A percentile compares a stretch with the other conserved stretches of the same genome.
These are phyloP conservation scores for Lucilia sericata DNA, from an alignment of 1,140 invertebrate genomes.

Conservation along the genomic window DNA sequence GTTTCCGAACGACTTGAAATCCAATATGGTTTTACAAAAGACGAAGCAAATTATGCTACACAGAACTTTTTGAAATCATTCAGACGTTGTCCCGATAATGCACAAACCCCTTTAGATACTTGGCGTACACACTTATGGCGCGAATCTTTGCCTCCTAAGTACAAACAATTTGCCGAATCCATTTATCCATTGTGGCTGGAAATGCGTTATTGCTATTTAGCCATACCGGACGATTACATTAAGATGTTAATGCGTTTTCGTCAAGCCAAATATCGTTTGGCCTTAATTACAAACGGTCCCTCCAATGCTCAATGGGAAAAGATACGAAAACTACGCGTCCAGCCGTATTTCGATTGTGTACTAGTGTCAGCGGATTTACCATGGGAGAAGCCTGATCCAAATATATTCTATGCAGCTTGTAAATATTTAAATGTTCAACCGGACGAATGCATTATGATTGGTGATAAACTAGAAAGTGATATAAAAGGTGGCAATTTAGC, in stretches of 20 bases:
- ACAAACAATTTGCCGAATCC: conserved; percentile 77
- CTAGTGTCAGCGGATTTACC: conserved; percentile 85
- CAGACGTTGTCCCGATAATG: conserved; percentile 82
- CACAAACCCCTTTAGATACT: conserved; percentile 75
- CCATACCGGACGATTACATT: conserved; percentile 74
- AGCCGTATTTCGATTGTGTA: conserved; percentile 81
- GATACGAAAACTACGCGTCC: conserved; percentile 75
- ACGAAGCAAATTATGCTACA: conserved; percentile 73
- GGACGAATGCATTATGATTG: conserved; percentile 84
- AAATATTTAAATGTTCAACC: conserved; percentile 78
- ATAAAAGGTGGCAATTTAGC: conserved; percentile 84
- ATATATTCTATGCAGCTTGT: conserved; percentile 84
- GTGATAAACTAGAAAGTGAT: conserved; percentile 87
- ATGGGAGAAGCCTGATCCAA: conserved; percentile 84
- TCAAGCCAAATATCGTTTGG: conserved; percentile 78
- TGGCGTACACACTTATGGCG: conserved; percentile 83
- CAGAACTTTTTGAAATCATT: conserved; percentile 79
- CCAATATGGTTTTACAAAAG: conserved; percentile 75
- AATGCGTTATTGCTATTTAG: conserved; percentile 80
- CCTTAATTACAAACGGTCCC: conserved; percentile 85
- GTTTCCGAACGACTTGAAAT: conserved; percentile 76
- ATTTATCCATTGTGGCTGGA: conserved; percentile 82
- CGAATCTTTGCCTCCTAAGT: conserved; percentile 79
- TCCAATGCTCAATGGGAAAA: conserved; percentile 90
- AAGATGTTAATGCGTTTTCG: conserved; percentile 73